Base-by-base conservation (phyloP, 1,140 invertebrate species). In the Helicoverpa armigera region DNA sequence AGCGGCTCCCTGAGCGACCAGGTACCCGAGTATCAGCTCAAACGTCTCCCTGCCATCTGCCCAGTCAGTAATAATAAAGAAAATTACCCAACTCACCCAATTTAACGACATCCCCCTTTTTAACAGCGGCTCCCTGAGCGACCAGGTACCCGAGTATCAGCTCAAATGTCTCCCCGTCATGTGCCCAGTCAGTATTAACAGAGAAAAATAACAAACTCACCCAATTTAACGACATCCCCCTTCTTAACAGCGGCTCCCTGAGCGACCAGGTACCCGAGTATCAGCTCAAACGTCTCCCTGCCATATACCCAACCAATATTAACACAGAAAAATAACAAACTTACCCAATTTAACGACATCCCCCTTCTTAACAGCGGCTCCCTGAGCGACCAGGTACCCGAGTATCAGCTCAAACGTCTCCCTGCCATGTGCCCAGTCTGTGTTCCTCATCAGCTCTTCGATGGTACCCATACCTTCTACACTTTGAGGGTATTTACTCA, bases 281-380 rank as follows among this genome's bases (percentile, higher is more conserved):
- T 60, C 9, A 94, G 78, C 54, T 93, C 90, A 16, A 93, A 90
- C 0, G 87, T 87, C 73, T 94, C 93, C 16, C 90, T 43, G 14
- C 85, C 60, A 0, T 85, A 83, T 1, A 54, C 72, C 82, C 84
- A n/a, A n/a, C n/a, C n/a, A n/a, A n/a, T n/a, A n/a, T n/a, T n/a
- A n/a, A n/a, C n/a, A n/a, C n/a, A n/a, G n/a, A n/a, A n/a, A n/a
- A n/a, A n/a, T n/a, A n/a, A n/a, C n/a, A n/a, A n/a, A n/a, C n/a
- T n/a, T n/a, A 94, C 92, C 91, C 2, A 94, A 43, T 86, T 94
- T 94, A 18, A 93, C 85, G 9, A 94, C 87, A 77, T 94, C 90
- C 2, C 87, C 91, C 29, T 88, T 90, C 75, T 93, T 94, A 0
- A 91, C 87, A 23, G 91, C 92, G 12, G 76, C 69, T 0, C 90